Conservation (phyloP, 1,140 invertebrate species). For the Lepeophtheirus salmonis region DNA sequence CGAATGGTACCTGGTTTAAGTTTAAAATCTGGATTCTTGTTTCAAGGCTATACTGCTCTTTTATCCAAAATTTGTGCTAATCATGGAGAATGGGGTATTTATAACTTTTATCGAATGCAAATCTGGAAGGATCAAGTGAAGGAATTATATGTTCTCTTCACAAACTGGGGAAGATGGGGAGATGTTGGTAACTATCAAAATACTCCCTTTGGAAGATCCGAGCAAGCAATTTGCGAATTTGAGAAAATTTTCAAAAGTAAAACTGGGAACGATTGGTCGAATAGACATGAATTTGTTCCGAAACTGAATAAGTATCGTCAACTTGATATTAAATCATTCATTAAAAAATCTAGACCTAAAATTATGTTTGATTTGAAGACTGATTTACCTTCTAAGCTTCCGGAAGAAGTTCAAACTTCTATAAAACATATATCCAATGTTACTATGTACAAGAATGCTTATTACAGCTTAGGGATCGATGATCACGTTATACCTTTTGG, state of each 20-base stretch:
- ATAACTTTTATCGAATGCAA: slow-evolving; percentile 39
- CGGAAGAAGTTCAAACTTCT: slow-evolving; percentile 23
- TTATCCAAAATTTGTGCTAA: slow-evolving; percentile 33
- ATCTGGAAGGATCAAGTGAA: slow-evolving; percentile 28
- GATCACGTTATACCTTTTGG: slow-evolving; percentile 19
- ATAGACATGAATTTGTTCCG: slow-evolving; percentile 27
- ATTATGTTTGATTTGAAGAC: slow-evolving; percentile 11
- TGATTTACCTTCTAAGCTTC: slow-evolving; percentile 26
- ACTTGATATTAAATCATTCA: not conserved
- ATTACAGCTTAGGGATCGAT: slow-evolving; percentile 19
- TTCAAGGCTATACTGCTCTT: slow-evolving; percentile 30
- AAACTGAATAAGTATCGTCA: slow-evolving; percentile 31
- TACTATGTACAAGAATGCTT: slow-evolving; percentile 24
- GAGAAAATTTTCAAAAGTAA: slow-evolving; percentile 34
- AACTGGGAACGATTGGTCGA: slow-evolving; percentile 34
- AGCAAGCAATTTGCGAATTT: slow-evolving; percentile 34
- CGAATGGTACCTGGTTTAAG: slow-evolving; percentile 11
- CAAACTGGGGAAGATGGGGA: slow-evolving; percentile 33
- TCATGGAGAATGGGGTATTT: slow-evolving; percentile 30
- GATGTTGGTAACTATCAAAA: slow-evolving; percentile 33
- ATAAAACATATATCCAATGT: slow-evolving; percentile 28
- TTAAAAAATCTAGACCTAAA: not conserved
- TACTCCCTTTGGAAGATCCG: slow-evolving; percentile 30
- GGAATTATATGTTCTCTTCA: slow-evolving; percentile 33
- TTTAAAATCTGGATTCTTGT: slow-evolving; percentile 24